Conservation (phyloP, 2,888 invertebrate species). For the Aphidoletes aphidimyza region DNA sequence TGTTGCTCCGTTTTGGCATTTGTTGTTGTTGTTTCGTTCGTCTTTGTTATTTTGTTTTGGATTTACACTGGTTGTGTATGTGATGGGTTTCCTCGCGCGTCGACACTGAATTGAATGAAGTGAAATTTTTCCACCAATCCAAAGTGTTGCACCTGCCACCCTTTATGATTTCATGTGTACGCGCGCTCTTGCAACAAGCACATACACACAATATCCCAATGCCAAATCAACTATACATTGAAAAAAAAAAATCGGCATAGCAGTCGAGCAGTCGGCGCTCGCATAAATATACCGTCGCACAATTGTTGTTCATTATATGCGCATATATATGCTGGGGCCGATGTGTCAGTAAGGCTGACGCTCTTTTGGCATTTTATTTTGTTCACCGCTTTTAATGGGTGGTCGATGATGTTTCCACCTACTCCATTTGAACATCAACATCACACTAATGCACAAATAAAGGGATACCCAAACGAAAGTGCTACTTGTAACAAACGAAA, state of each 20-base stretch:
- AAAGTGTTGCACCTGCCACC: slow-evolving; percentile 55
- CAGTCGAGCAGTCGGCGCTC: background rate
- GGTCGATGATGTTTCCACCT: slow-evolving; percentile 54
- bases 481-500: background rate
- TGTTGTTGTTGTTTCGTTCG: background rate
- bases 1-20: slow-evolving; percentile 8
- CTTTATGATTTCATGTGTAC: slow-evolving; percentile 43
- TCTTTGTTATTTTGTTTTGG: background rate
- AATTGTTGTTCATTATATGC: background rate
- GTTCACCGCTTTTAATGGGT: slow-evolving; percentile 49
- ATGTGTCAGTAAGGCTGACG: slow-evolving; percentile 32
- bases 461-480: slow-evolving; percentile 24
- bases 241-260: slow-evolving; percentile 2
- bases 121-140: slow-evolving; percentile 54
- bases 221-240: too few species aligned
- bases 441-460: background rate
- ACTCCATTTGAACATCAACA: slow-evolving; percentile 51
- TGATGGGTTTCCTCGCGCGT: slow-evolving; percentile 49
- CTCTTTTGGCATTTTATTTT: slow-evolving; percentile 39
- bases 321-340: too few species aligned
- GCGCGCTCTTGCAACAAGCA: background rate
- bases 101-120: slow-evolving; percentile 18
- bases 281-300: background rate
- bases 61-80: background rate
- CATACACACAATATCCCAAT: too few species aligned